A percentile compares a stretch with the other conserved stretches of the same genome.
Evolutionary conservation across 2,797 vertebrate genomes (phyloP).

Genomic region (Euphonia xanthogaster): DNA sequence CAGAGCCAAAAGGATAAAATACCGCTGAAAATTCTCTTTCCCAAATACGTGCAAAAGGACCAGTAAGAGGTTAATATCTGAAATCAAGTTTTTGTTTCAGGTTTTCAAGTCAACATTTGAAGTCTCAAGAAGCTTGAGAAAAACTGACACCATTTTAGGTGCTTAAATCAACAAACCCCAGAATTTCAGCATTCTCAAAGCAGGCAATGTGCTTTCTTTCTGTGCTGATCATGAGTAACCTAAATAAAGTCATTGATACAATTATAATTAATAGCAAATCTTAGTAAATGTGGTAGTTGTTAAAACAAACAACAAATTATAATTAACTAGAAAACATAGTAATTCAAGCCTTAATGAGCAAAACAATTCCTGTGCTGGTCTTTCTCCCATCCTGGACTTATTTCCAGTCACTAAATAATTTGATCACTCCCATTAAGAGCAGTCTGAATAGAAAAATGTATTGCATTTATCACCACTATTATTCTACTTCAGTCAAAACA

Average conservation of each 20-base stretch:
- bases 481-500: not conserved
- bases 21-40: conserved; percentile 6
- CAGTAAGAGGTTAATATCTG: not conserved
- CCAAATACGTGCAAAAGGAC: not conserved
- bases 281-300: not conserved
- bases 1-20: conserved; percentile 17
- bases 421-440: not conserved
- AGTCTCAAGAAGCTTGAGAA: not conserved
- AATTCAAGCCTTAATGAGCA: not conserved
- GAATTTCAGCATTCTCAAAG: not conserved
- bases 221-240: not conserved
- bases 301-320: not conserved
- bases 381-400: not conserved
- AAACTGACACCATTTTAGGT: not conserved
- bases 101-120: not conserved
- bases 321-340: not conserved
- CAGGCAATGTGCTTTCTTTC: not conserved
- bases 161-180: not conserved
- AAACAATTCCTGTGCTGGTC: not conserved
- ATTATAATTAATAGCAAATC: not conserved
- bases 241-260: not conserved
- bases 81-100: not conserved
- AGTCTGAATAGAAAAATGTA: not conserved
- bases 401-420: not conserved
- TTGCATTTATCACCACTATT: not conserved